Conservation (phyloP, 2,113 vertebrate genomes). For the Siniperca chuatsi region DNA sequence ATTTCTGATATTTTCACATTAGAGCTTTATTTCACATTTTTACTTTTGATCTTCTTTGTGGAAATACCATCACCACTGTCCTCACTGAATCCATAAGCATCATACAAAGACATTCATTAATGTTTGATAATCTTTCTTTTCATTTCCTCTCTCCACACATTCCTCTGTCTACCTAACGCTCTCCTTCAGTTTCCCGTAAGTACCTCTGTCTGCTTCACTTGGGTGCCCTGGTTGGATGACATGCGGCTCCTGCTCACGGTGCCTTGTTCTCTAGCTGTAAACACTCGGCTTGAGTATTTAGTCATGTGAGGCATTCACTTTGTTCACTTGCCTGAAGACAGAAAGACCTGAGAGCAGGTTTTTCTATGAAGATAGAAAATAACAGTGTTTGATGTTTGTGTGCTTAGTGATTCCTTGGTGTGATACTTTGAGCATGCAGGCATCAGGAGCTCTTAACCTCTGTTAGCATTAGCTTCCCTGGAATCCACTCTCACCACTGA, state of each 20-base stretch:
- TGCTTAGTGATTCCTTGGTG: not conserved
- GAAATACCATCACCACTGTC: not conserved
- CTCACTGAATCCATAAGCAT: slow-evolving; percentile 14
- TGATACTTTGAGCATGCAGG: slow-evolving; percentile 12
- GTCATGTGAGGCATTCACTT: not conserved
- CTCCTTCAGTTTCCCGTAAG: slow-evolving; percentile 85
- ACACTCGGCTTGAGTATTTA: not conserved
- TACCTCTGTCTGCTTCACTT: slow-evolving; percentile 57
- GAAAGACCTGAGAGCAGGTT: not conserved
- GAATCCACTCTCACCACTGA: not conserved
- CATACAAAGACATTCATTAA: slow-evolving; percentile 7
- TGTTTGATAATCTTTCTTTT: slow-evolving; percentile 58
- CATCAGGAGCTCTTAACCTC: not conserved
- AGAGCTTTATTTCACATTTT: not conserved
- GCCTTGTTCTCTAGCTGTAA: not conserved
- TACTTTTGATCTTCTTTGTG: not conserved
- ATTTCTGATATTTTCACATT: not conserved
- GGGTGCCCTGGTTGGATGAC: slow-evolving; percentile 47
- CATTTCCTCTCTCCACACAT: slow-evolving; percentile 60
- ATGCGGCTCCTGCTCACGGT: not conserved
- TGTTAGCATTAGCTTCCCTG: slow-evolving; percentile 2
- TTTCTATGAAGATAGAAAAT: not conserved
- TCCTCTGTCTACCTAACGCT: slow-evolving; percentile 68
- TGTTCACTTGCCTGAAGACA: not conserved
- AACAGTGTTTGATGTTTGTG: not conserved